phyloP scores from a whole-genome alignment of 2,888 invertebrate species.

The Thereva nobilitata region DNA sequence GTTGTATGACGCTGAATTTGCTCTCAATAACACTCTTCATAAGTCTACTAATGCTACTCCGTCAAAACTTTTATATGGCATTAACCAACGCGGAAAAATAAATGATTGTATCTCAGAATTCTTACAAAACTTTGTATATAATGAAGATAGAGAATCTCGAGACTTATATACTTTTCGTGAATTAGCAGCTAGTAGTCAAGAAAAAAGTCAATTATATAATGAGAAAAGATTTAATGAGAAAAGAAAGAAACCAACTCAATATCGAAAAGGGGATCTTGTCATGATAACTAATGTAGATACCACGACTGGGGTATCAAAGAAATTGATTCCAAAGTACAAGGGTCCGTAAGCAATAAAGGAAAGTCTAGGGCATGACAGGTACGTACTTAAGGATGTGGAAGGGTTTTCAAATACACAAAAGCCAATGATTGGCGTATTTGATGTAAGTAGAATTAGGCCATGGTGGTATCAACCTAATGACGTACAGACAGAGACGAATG shows the following conservation, averaged over 20 bases:
- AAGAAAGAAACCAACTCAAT: slow-evolving; percentile 39
- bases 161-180: slow-evolving; percentile 42
- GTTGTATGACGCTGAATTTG: slow-evolving; percentile 14
- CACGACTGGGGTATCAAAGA: slow-evolving; percentile 36
- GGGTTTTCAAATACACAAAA: neutral
- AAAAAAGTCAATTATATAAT: slow-evolving; percentile 43
- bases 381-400: slow-evolving; percentile 28
- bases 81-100: slow-evolving; percentile 44
- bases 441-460: slow-evolving; percentile 1
- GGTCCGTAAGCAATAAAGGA: slow-evolving; percentile 42
- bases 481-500: no score
- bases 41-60: slow-evolving; percentile 46
- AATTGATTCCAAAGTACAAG: slow-evolving; percentile 41
- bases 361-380: slow-evolving; percentile 42
- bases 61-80: slow-evolving; percentile 45
- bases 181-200: slow-evolving; percentile 38
- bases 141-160: slow-evolving; percentile 31
- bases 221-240: slow-evolving; percentile 35
- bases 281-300: slow-evolving; percentile 42
- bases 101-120: slow-evolving; percentile 38
- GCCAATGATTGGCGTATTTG: no score
- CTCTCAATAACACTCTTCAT: slow-evolving; percentile 38
- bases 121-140: slow-evolving; percentile 21
- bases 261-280: slow-evolving; percentile 43
- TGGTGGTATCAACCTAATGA: no score